Conservation (phyloP, 2,888 invertebrate genomes). For the Chrysina gloriosa region DNA sequence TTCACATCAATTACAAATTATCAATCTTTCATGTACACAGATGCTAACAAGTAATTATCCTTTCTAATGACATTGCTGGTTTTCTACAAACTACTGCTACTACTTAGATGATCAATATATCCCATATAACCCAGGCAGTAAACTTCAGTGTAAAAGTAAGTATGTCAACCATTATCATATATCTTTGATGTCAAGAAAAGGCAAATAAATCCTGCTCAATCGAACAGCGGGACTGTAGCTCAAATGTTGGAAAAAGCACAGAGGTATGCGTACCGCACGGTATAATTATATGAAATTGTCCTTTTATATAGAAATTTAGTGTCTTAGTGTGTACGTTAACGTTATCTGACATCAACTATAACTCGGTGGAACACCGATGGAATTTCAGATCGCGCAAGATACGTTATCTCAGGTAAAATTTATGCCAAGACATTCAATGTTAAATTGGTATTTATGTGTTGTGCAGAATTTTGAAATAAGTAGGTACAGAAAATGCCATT, state of each 20-base stretch:
- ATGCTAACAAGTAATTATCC: too few species aligned
- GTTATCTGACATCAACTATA: conserved; percentile 1
- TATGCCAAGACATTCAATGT: conserved; percentile 1
- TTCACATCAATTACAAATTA: too few species aligned
- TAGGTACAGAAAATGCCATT: not conserved
- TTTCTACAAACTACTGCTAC: not conserved
- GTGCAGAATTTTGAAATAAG: not conserved
- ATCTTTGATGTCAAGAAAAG: not conserved
- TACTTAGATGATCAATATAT: not conserved
- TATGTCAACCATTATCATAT: not conserved
- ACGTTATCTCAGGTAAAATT: conserved; percentile 13
- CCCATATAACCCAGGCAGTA: not conserved
- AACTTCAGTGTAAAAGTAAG: not conserved
- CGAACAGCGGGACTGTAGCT: not conserved
- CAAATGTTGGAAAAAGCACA: not conserved
- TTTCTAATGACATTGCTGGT: not conserved
- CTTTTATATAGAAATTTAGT: conserved; percentile 29
- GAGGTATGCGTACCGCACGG: conserved; percentile 16
- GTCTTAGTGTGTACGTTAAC: conserved; percentile 10
- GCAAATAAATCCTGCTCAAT: not conserved
- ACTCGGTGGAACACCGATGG: conserved; percentile 4
- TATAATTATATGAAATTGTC: conserved; percentile 23
- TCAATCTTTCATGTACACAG: too few species aligned
- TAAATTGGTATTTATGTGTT: conserved; percentile 19
- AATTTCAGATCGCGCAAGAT: conserved; percentile 19